phyloP scores from a whole-genome alignment of 2,888 invertebrate genomes.

The Trissoscelio sp. region DNA sequence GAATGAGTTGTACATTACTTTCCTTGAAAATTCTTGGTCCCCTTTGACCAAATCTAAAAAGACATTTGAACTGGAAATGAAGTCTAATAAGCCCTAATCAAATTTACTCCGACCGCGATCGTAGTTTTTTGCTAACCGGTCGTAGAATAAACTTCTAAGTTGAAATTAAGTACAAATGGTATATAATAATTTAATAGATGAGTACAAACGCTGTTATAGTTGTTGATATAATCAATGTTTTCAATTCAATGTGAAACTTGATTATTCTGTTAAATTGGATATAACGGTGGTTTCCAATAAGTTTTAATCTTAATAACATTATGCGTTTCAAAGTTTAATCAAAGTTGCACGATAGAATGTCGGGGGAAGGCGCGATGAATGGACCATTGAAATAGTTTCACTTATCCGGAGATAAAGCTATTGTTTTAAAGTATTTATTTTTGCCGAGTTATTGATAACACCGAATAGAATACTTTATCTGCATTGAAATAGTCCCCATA shows the following conservation, averaged over 20 bases:
- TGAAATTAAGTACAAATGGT: too few relatives aligned
- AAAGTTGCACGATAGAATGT: constrained; percentile 52
- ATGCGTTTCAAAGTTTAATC: constrained; percentile 60
- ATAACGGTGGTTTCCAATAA: constrained; percentile 50
- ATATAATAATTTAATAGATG: constrained; percentile 50
- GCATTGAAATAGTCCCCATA: constrained; percentile 20
- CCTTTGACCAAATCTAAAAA: neutral
- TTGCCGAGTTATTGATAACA: constrained; percentile 18
- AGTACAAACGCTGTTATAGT: constrained; percentile 53
- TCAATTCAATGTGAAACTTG: constrained; percentile 45
- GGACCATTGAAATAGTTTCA: constrained; percentile 49
- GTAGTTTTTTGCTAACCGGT: constrained; percentile 6
- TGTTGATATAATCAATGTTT: constrained; percentile 55
- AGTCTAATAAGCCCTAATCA: neutral
- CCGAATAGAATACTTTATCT: constrained; percentile 24
- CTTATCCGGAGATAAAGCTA: constrained; percentile 39
- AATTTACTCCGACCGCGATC: neutral
- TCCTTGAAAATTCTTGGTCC: neutral
- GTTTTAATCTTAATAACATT: constrained; percentile 60
- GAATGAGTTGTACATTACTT: neutral
- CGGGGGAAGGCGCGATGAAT: constrained; percentile 30
- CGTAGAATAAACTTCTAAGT: too few relatives aligned
- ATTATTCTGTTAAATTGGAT: constrained; percentile 60
- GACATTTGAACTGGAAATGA: neutral
- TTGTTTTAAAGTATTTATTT: constrained; percentile 54